Conservation (phyloP, 2,797 vertebrate species). For the Amblyraja radiata region DNA sequence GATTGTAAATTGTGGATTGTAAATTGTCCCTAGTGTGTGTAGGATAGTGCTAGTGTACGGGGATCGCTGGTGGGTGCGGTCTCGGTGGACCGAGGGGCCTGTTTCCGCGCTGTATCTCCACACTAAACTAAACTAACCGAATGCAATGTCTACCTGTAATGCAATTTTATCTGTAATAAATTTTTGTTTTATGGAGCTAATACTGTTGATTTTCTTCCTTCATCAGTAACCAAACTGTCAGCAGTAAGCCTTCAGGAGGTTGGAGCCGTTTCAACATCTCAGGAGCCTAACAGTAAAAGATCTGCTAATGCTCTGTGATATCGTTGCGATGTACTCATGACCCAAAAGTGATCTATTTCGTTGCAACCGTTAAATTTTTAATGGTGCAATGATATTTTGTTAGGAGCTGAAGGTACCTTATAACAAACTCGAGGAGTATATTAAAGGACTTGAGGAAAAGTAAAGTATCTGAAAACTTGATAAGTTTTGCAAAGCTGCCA, state of each 20-base stretch:
- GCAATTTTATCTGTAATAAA: not conserved
- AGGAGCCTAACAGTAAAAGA: constrained; percentile 23
- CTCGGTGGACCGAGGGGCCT: too few relatives aligned
- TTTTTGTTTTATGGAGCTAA: constrained; percentile 20
- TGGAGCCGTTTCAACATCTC: constrained; percentile 14
- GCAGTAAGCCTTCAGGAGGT: constrained; percentile 31
- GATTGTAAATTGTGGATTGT: too few relatives aligned
- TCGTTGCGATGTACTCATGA: constrained; percentile 15
- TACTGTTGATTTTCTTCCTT: constrained; percentile 29
- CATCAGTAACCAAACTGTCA: constrained; percentile 31
- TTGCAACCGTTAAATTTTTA: constrained; percentile 25
- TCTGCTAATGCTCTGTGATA: constrained; percentile 31
- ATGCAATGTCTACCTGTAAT: not conserved
- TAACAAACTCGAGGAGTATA: not conserved
- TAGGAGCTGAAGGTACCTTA: not conserved
- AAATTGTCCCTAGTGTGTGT: too few relatives aligned
- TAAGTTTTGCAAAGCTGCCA: constrained; percentile 18
- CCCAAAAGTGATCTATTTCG: constrained; percentile 36
- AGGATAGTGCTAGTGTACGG: too few relatives aligned
- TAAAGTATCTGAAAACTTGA: not conserved
- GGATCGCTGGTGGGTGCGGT: too few relatives aligned
- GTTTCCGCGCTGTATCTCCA: too few relatives aligned
- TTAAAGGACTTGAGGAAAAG: not conserved
- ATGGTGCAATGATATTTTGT: constrained; percentile 21
- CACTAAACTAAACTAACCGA: too few relatives aligned